A percentile compares a stretch with the other conserved stretches of the same genome.
These are phyloP conservation scores for Drosophila setifemur DNA, from an alignment of 1,140 invertebrate species.

Conservation along the genomic window DNA sequence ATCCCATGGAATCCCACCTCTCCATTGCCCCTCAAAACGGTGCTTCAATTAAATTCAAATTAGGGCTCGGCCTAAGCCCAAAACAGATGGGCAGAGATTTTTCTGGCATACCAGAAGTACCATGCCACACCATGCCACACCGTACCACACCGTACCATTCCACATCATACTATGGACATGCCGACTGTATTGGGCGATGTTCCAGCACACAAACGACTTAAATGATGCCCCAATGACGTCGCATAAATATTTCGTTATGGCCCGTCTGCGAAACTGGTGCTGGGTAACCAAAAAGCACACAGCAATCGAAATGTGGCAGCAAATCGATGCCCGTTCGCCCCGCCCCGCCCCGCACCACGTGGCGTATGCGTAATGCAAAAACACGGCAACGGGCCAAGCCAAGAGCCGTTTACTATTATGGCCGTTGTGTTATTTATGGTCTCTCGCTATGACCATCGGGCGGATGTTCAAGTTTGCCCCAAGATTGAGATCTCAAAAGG, in stretches of 20 bases:
- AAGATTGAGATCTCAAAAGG: not conserved
- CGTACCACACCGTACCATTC: no score
- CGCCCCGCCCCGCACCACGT: conserved; percentile 15
- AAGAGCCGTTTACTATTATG: conserved; percentile 57
- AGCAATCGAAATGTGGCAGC: conserved; percentile 52
- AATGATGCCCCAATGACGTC: conserved; percentile 76
- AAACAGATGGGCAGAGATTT: conserved; percentile 66
- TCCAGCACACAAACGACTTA: conserved; percentile 51
- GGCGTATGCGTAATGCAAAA: conserved; percentile 65
- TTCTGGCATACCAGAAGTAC: conserved; percentile 6
- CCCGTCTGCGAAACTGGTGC: conserved; percentile 22
- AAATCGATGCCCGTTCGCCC: conserved; percentile 54
- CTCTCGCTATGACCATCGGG: not conserved
- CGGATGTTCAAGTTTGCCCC: not conserved
- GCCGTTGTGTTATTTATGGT: conserved; percentile 41
- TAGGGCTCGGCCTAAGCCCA: conserved; percentile 65
- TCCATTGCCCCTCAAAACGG: conserved; percentile 1
- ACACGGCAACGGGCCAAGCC: conserved; percentile 36
- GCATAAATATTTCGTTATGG: conserved; percentile 76
- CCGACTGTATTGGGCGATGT: not conserved
- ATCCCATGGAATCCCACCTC: not conserved
- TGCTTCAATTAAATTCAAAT: conserved; percentile 78
- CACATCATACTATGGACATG: no score
- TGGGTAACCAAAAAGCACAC: not conserved
- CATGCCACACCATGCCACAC: no score